Evolutionary conservation across 2,113 vertebrate species (phyloP).

Genomic region (Alethe castanea): DNA sequence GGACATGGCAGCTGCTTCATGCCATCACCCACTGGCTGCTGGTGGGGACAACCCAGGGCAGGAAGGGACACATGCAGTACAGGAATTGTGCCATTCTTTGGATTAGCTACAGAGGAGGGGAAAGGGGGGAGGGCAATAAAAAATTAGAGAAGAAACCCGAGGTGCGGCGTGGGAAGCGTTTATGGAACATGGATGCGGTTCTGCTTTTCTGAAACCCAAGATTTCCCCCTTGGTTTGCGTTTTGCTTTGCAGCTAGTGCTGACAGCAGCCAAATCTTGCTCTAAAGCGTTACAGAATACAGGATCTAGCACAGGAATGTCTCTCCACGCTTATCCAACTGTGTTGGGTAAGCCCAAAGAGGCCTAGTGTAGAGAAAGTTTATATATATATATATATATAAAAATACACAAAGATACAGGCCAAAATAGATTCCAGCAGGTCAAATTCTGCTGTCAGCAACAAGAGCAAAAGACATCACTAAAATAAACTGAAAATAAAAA

Average conservation of each 20-base stretch:
- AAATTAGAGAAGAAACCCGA: slow-evolving; percentile 39
- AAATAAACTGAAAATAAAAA: slow-evolving; percentile 65
- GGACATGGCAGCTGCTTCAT: slow-evolving; percentile 25
- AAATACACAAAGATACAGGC: slow-evolving; percentile 98
- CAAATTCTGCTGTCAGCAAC: slow-evolving; percentile 81
- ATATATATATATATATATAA: slow-evolving; percentile 61
- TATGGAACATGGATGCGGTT: slow-evolving; percentile 51
- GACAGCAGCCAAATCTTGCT: slow-evolving; percentile 89
- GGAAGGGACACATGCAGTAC: slow-evolving; percentile 51
- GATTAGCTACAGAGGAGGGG: not conserved
- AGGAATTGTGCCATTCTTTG: slow-evolving; percentile 36
- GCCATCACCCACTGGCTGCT: slow-evolving; percentile 41
- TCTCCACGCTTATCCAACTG: slow-evolving; percentile 92
- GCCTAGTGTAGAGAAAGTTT: slow-evolving; percentile 76
- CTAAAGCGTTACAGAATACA: slow-evolving; percentile 82
- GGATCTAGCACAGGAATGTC: slow-evolving; percentile 82
- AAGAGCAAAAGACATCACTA: slow-evolving; percentile 78
- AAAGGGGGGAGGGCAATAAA: not conserved
- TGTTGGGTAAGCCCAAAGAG: slow-evolving; percentile 94
- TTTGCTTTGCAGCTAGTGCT: slow-evolving; percentile 95
- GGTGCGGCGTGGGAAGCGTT: slow-evolving; percentile 35
- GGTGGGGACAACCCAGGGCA: slow-evolving; percentile 11
- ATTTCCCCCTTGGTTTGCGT: slow-evolving; percentile 86
- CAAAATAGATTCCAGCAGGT: slow-evolving; percentile 80
- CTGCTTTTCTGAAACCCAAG: slow-evolving; percentile 90